phyloP scores from a whole-genome alignment of 2,888 invertebrate genomes.

The Autographa pulchrina region DNA sequence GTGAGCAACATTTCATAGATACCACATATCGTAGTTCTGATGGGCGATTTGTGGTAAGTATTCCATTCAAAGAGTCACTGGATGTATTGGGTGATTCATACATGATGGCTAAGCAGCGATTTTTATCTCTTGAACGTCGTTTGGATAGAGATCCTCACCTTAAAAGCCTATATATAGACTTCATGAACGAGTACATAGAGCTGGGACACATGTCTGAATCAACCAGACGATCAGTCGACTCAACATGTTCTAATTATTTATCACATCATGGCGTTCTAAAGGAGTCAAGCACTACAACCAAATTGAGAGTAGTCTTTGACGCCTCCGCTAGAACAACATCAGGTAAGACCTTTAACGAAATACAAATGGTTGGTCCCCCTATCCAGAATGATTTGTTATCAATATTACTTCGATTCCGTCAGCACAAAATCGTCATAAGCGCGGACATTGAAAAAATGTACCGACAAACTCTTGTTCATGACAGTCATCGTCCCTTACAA shows the following conservation, averaged over 20 bases:
- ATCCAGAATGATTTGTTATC: neutral
- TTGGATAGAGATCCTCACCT: conserved; percentile 9
- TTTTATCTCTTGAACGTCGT: conserved; percentile 12
- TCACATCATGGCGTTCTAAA: too few relatives aligned
- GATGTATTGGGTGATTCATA: conserved; percentile 14
- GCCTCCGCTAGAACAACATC: conserved; percentile 3
- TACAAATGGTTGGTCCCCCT: conserved; percentile 1
- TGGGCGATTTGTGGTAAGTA: conserved; percentile 12
- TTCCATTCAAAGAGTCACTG: conserved; percentile 9
- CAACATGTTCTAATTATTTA: neutral
- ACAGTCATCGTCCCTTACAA: conserved; percentile 2
- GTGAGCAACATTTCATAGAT: conserved; percentile 8
- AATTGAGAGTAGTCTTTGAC: conserved; percentile 4
- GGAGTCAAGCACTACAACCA: conserved; percentile 6
- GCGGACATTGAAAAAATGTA: neutral
- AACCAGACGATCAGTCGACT: neutral
- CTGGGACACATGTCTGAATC: conserved; percentile 14
- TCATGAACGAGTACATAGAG: conserved; percentile 3
- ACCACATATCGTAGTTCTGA: conserved; percentile 10
- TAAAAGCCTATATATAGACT: conserved; percentile 5
- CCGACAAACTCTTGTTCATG: neutral
- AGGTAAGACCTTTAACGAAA: conserved; percentile 7
- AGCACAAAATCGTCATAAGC: neutral
- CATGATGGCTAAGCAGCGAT: conserved; percentile 11
- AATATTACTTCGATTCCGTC: conserved; percentile 7